A percentile compares a stretch with the other conserved stretches of the same genome.
These are phyloP conservation scores for Melanotaenia maccullochi DNA, from an alignment of 2,797 vertebrate genomes.

Conservation along the genomic window DNA sequence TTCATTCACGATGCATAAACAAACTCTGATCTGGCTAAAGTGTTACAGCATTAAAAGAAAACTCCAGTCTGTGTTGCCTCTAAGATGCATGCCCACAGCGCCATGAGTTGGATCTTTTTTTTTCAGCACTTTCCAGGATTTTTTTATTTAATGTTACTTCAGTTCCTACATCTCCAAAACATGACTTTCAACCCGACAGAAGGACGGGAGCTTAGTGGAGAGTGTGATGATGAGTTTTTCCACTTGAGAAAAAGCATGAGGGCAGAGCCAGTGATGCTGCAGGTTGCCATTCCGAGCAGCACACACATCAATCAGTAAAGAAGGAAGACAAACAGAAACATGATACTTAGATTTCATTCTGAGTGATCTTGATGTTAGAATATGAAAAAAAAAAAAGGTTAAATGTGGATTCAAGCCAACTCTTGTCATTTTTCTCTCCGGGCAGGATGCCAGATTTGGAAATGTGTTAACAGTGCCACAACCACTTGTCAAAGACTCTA, in stretches of 20 bases:
- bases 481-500: conserved; percentile 42
- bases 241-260: conserved; percentile 28
- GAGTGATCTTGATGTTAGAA: not conserved
- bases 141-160: conserved; percentile 16
- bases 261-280: conserved; percentile 10
- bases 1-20: not conserved
- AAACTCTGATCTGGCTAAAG: conserved; percentile 4
- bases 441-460: conserved; percentile 18
- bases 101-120: conserved; percentile 5
- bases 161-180: conserved; percentile 13
- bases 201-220: conserved; percentile 6
- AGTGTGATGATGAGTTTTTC: conserved; percentile 45
- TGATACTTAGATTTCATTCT: not conserved
- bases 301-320: conserved; percentile 31
- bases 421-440: conserved; percentile 24
- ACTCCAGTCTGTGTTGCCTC: not conserved
- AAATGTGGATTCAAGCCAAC: conserved; percentile 13
- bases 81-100: not conserved
- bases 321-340: not conserved
- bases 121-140: conserved; percentile 6
- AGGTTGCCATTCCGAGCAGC: conserved; percentile 21
- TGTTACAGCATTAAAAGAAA: not conserved
- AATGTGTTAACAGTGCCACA: conserved; percentile 23
- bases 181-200: not conserved
- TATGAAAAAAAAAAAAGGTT: not conserved